Conservation (phyloP, 2,797 vertebrate genomes). For the Echiichthys vipera region DNA sequence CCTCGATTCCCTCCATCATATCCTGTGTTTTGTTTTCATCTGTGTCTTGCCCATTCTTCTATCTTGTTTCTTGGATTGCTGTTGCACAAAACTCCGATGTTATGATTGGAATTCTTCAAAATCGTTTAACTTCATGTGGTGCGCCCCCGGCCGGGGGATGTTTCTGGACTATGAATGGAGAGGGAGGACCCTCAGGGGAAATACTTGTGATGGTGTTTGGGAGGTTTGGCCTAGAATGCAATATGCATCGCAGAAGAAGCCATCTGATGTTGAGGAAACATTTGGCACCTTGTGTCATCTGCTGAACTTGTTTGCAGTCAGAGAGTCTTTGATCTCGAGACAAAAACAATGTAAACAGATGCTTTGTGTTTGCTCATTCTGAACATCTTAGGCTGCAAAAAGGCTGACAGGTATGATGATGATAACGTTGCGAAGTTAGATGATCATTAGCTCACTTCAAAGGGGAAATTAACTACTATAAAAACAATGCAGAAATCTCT, state of each 20-base stretch:
- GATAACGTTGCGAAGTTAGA: slow-evolving; percentile 45
- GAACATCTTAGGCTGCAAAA: slow-evolving; percentile 68
- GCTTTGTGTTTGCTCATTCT: slow-evolving; percentile 61
- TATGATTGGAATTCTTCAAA: slow-evolving; percentile 83
- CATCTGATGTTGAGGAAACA: slow-evolving; percentile 78
- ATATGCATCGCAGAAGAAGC: slow-evolving; percentile 66
- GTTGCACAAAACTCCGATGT: slow-evolving; percentile 74
- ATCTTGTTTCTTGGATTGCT: slow-evolving; percentile 58
- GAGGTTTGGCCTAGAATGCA: slow-evolving; percentile 72
- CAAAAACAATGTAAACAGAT: slow-evolving; percentile 72
- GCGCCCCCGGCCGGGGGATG: slow-evolving; percentile 59
- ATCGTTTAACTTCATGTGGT: slow-evolving; percentile 80
- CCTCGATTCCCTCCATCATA: slow-evolving; percentile 52
- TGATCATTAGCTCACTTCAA: slow-evolving; percentile 73
- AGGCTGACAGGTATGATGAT: slow-evolving; percentile 69
- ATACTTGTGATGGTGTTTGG: slow-evolving; percentile 73
- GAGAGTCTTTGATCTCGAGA: slow-evolving; percentile 71
- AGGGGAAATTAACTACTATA: slow-evolving; percentile 56
- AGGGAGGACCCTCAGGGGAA: slow-evolving; percentile 72
- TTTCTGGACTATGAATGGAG: slow-evolving; percentile 68
- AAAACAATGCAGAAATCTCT: slow-evolving; percentile 62
- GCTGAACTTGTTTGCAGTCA: slow-evolving; percentile 76
- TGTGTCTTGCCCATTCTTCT: slow-evolving; percentile 32
- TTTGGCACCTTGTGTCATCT: slow-evolving; percentile 78
- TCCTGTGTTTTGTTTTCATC: slow-evolving; percentile 21